Evolutionary conservation across 2,888 invertebrate genomes (phyloP).

Genomic region (Hermodice carunculata): DNA sequence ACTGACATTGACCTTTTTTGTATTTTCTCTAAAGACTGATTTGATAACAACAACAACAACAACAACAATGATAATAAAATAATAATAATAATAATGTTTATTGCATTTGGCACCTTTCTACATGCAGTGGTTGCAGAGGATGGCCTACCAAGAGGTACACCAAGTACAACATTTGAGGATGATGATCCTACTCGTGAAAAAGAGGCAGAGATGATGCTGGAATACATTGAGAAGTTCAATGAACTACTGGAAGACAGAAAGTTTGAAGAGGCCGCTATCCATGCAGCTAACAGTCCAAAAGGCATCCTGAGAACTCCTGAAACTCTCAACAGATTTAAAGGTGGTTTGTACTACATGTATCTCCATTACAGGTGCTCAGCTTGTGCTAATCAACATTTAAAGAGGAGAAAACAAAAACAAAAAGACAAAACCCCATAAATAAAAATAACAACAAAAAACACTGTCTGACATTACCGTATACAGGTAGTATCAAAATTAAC

Average conservation of each 20-base stretch:
- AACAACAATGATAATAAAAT: too few species aligned
- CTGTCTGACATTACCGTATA: too few species aligned
- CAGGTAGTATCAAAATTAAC: too few species aligned
- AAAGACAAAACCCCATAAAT: too few species aligned
- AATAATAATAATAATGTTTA: too few species aligned
- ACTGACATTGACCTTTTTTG: too few species aligned
- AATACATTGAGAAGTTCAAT: conserved; percentile 69
- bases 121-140: not conserved
- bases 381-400: not conserved
- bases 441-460: too few species aligned
- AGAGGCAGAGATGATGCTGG: conserved; percentile 68
- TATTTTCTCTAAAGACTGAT: too few species aligned
- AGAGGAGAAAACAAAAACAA: too few species aligned
- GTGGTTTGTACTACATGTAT: conserved; percentile 35
- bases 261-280: conserved; percentile 66
- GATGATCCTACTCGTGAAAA: conserved; percentile 68
- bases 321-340: conserved; percentile 66
- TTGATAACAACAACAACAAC: too few species aligned
- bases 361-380: not conserved
- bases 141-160: conserved; percentile 9
- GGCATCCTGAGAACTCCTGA: conserved; percentile 67
- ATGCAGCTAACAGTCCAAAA: conserved; percentile 69
- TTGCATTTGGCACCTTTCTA: too few species aligned
- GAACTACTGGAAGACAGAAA: conserved; percentile 66
- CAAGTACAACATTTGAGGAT: conserved; percentile 50